Evolutionary conservation across 2,888 invertebrate genomes (phyloP).

Genomic region (Agonopterix heracliana): DNA sequence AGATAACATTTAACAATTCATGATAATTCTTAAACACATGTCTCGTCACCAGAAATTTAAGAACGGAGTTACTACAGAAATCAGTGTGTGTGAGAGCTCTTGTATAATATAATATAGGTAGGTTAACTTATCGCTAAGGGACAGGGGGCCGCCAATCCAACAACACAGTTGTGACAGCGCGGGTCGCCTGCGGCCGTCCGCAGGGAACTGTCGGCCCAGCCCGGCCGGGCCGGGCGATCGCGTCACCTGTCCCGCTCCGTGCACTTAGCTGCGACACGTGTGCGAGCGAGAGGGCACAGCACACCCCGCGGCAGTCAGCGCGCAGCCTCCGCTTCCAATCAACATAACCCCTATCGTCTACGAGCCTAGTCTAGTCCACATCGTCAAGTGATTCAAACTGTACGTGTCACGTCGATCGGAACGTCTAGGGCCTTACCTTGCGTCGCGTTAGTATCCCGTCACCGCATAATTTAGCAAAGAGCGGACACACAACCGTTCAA

Average conservation of each 20-base stretch:
- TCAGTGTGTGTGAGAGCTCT: conserved; percentile 27
- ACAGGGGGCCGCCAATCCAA: conserved; percentile 76
- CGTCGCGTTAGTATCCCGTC: conserved; percentile 35
- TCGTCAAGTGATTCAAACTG: neutral
- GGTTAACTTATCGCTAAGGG: conserved; percentile 34
- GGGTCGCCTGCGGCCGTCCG: conserved; percentile 51
- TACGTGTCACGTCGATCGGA: conserved; percentile 3
- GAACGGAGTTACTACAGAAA: conserved; percentile 32
- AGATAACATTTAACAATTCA: conserved; percentile 51
- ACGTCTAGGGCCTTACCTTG: conserved; percentile 6
- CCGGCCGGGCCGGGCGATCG: conserved; percentile 23
- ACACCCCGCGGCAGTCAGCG: neutral
- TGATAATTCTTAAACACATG: conserved; percentile 55
- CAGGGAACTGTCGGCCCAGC: conserved; percentile 72
- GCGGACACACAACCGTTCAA: conserved; percentile 41
- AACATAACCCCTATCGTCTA: neutral
- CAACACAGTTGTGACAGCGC: conserved; percentile 70
- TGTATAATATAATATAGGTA: conserved; percentile 2
- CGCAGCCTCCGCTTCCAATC: neutral
- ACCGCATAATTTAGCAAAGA: conserved; percentile 36
- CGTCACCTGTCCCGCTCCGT: conserved; percentile 40
- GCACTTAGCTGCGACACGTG: too few relatives aligned
- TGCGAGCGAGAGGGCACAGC: neutral
- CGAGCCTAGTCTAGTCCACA: neutral
- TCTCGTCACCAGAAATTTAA: conserved; percentile 41